These are phyloP conservation scores for Pseudopleuronectes americanus DNA, from an alignment of 2,797 vertebrate genomes.

Conservation along the genomic window DNA sequence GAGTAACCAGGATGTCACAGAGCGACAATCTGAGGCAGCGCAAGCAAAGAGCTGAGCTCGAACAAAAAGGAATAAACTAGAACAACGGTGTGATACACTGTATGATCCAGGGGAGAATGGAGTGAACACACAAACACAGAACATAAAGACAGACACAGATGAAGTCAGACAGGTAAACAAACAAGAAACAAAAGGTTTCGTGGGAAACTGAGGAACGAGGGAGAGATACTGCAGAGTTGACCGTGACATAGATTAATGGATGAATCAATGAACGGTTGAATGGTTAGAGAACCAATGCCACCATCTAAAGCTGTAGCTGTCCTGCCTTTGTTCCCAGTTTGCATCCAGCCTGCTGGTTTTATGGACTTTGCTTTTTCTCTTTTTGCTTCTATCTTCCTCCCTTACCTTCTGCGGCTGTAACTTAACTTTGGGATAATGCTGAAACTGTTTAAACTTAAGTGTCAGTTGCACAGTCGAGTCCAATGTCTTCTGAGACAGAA, in stretches of 20 bases:
- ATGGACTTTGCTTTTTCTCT: too few relatives aligned
- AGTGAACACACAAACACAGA: neutral
- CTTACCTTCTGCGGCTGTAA: too few relatives aligned
- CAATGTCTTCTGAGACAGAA: too few relatives aligned
- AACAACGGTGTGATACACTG: too few relatives aligned
- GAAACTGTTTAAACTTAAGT: too few relatives aligned
- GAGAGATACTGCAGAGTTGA: neutral
- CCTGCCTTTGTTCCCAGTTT: neutral
- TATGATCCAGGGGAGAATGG: too few relatives aligned
- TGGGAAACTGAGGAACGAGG: neutral
- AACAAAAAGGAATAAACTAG: neutral
- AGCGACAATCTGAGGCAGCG: too few relatives aligned
- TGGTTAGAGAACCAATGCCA: neutral
- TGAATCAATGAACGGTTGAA: neutral
- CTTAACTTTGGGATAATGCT: too few relatives aligned
- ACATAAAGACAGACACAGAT: neutral
- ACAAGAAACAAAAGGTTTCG: neutral
- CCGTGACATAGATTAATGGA: neutral
- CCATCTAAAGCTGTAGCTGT: neutral
- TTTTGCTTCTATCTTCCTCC: too few relatives aligned
- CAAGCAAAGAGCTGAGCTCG: neutral
- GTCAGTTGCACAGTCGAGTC: too few relatives aligned
- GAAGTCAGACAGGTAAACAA: neutral
- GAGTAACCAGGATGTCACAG: too few relatives aligned
- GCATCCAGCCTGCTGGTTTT: neutral